phyloP scores from a whole-genome alignment of 35 echinoderm and acorn worm species.

The Apostichopus japonicus region DNA sequence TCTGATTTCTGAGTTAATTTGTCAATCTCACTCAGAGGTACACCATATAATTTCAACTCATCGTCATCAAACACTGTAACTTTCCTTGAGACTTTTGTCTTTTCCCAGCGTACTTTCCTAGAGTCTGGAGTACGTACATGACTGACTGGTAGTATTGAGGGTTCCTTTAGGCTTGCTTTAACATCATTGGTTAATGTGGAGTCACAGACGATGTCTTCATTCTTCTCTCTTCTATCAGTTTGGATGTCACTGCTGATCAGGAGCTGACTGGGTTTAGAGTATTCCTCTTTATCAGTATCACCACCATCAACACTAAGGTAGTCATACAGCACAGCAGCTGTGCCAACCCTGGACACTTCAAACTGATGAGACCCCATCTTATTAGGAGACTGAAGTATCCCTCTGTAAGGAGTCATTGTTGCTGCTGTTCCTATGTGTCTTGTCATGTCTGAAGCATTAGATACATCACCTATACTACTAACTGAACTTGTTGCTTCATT shows the following conservation, averaged over 20 bases:
- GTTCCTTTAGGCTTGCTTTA: neutral
- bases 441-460: neutral
- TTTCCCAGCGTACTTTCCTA: conserved; percentile 17
- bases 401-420: neutral
- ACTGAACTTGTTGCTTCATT: conserved; percentile 13
- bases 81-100: conserved; percentile 40
- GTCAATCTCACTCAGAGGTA: conserved; percentile 66
- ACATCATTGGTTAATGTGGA: neutral
- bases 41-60: conserved; percentile 66
- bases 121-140: conserved; percentile 6
- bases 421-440: neutral
- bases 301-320: conserved; percentile 38
- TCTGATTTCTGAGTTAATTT: conserved; percentile 58
- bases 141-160: neutral
- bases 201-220: neutral
- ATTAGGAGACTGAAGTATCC: neutral
- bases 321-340: conserved; percentile 36
- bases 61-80: conserved; percentile 52
- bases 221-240: neutral
- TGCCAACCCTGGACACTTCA: conserved; percentile 16
- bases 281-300: neutral
- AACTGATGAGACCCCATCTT: neutral
- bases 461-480: conserved; percentile 25
- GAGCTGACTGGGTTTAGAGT: neutral
- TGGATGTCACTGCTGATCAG: neutral